Evolutionary conservation across 92 coral and sea anemone species (phyloP), one percentile per base, ranked within the genome.

Genomic region (Diadumene lineata): DNA sequence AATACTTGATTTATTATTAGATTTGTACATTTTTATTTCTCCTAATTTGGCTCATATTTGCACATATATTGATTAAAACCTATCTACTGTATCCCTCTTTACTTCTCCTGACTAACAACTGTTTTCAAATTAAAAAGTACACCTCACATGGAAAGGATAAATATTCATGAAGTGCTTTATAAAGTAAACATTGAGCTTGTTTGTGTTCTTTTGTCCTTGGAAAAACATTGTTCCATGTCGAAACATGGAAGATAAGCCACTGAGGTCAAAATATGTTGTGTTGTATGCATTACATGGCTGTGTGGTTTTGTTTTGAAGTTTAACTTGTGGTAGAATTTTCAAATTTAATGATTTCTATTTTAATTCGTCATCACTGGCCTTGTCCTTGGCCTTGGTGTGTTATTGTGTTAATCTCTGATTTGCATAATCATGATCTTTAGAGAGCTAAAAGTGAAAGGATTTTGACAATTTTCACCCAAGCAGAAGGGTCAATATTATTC

Each of bases 321-420:
- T n/a, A 58, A 7, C 25, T 58, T 53, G 60, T 53, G 60, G 60
- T 21, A 15, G 4, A 15, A 53, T 53, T 53, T 2, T 9, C n/a
- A 44, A 17, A 44, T 17, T 44, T 44, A 9, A 44, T 44, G 51
- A 17, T 8, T 44, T 17, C 17, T 17, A 9, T 4, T 53, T 15
- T 21, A 3, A 23, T 16, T 38, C 13, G 13, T 38, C 6, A 13
- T 38, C 15, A 61, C 66, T 7, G 17, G 9, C 66, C 2, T 19
- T 72, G 77, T 72, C 77, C 77, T 72, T 72, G 77, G 77, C 77
- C 77, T 72, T 57, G 62, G 31, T 17, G 28, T 30, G 6, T 38
- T 38, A n/a, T n/a, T n/a, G n/a, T n/a, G n/a, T n/a, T n/a, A n/a
- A 11, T 70, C 75, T 29, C 27, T 23, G 55, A 72, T 72, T 72